A percentile compares a stretch with the other conserved stretches of the same genome.
phyloP scores from a whole-genome alignment of 2,113 vertebrate species.

The Lophura nycthemera region DNA sequence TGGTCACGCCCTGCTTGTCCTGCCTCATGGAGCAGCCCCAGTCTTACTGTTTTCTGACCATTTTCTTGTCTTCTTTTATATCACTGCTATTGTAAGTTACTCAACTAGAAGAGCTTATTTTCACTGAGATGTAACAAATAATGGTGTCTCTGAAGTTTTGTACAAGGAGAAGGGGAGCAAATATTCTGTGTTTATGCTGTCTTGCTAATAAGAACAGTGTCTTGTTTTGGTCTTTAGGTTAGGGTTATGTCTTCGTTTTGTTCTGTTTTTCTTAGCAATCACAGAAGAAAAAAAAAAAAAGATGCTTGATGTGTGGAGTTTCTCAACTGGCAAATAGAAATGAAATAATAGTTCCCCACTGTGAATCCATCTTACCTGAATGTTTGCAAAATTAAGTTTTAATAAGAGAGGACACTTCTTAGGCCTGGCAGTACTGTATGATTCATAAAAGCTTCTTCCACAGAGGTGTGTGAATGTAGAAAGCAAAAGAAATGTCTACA shows the following conservation, averaged over 20 bases:
- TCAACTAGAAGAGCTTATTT: not conserved
- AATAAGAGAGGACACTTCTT: not conserved
- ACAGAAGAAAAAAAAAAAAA: not conserved
- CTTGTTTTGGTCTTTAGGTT: not conserved
- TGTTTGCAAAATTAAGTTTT: not conserved
- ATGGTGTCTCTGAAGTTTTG: not conserved
- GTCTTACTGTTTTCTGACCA: not conserved
- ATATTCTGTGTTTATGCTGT: not conserved
- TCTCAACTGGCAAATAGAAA: not conserved
- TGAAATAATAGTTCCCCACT: not conserved
- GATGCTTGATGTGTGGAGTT: not conserved
- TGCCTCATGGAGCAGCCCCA: fast-evolving
- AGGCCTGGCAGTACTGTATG: not conserved
- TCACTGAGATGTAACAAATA: not conserved
- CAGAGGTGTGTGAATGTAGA: not conserved
- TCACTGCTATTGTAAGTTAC: not conserved
- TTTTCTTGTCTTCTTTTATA: not conserved
- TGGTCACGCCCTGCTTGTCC: not conserved
- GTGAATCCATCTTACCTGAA: not conserved
- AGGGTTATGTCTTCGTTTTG: not conserved
- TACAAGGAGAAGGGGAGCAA: not conserved
- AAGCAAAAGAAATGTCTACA: not conserved
- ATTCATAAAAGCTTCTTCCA: not conserved
- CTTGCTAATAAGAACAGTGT: not conserved
- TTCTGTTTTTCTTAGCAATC: not conserved